These are phyloP conservation scores for Clarias magur DNA, from an alignment of 2,113 vertebrate species.

Conservation along the genomic window DNA sequence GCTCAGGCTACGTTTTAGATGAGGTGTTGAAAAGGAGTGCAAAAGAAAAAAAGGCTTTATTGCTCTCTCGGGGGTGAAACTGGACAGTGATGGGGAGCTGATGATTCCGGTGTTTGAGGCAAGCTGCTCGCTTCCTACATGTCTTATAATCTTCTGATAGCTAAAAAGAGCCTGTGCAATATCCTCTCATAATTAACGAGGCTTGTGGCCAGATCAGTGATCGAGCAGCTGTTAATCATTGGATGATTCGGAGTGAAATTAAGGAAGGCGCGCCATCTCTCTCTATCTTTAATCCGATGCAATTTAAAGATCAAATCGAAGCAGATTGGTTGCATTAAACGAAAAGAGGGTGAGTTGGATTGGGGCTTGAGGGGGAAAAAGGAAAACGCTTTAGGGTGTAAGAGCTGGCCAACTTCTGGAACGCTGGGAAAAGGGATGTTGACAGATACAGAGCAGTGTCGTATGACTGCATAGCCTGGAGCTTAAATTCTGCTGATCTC, in stretches of 20 bases:
- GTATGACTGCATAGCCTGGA: slow-evolving; percentile 31
- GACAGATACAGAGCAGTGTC: slow-evolving; percentile 66
- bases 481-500: slow-evolving; percentile 42
- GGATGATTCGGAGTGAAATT: background rate
- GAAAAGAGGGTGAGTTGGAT: slow-evolving; percentile 15
- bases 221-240: background rate
- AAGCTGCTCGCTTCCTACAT: slow-evolving; percentile 48
- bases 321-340: slow-evolving; percentile 25
- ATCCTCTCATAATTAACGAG: slow-evolving; percentile 4
- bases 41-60: slow-evolving; percentile 36
- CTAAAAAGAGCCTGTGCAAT: slow-evolving; percentile 53
- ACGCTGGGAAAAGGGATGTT: slow-evolving; percentile 52
- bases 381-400: slow-evolving; percentile 46
- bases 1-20: slow-evolving; percentile 26
- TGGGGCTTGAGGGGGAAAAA: slow-evolving; percentile 17
- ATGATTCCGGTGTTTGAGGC: slow-evolving; percentile 54
- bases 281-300: background rate
- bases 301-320: slow-evolving; percentile 9
- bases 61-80: slow-evolving; percentile 54
- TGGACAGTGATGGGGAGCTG: slow-evolving; percentile 57
- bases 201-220: background rate
- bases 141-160: slow-evolving; percentile 54
- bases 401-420: slow-evolving; percentile 52
- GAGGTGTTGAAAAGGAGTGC: slow-evolving; percentile 56
- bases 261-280: background rate